Conservation (phyloP, 2,797 vertebrate species). For the Babyrousa celebensis region DNA sequence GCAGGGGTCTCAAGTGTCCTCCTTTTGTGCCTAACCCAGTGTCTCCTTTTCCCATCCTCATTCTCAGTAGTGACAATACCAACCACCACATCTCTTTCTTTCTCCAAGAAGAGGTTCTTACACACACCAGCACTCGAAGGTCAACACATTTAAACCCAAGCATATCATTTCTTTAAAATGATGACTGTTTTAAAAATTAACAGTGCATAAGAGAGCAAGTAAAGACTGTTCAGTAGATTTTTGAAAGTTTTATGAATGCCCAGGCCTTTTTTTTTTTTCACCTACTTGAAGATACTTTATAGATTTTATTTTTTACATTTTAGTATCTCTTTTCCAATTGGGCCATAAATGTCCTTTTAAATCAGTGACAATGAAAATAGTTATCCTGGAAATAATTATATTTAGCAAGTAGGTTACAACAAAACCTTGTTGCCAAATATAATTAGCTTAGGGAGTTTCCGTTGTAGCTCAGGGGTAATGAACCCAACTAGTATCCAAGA, state of each 20-base stretch:
- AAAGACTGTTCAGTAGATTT: background rate
- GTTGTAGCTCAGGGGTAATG: too few relatives aligned
- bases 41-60: background rate
- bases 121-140: background rate
- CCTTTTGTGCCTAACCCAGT: too few relatives aligned
- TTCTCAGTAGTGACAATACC: background rate
- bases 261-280: background rate
- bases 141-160: constrained; percentile 19
- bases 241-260: constrained; percentile 15
- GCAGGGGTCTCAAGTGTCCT: too few relatives aligned
- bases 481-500: too few relatives aligned
- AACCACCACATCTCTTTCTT: background rate
- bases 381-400: constrained; percentile 65
- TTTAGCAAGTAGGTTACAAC: constrained; percentile 33
- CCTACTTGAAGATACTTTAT: constrained; percentile 46
- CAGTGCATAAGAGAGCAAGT: background rate
- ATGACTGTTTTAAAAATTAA: background rate
- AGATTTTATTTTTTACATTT: constrained; percentile 72
- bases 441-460: too few relatives aligned
- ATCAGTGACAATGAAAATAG: constrained; percentile 44
- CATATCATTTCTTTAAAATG: constrained; percentile 33
- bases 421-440: background rate
- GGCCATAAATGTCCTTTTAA: constrained; percentile 53
- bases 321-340: constrained; percentile 47
- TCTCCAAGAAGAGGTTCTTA: background rate